A percentile compares a stretch with the other conserved stretches of the same genome.
These are phyloP conservation scores for Phragmatobia fuliginosa DNA, from an alignment of 2,888 invertebrate species.

Conservation along the genomic window DNA sequence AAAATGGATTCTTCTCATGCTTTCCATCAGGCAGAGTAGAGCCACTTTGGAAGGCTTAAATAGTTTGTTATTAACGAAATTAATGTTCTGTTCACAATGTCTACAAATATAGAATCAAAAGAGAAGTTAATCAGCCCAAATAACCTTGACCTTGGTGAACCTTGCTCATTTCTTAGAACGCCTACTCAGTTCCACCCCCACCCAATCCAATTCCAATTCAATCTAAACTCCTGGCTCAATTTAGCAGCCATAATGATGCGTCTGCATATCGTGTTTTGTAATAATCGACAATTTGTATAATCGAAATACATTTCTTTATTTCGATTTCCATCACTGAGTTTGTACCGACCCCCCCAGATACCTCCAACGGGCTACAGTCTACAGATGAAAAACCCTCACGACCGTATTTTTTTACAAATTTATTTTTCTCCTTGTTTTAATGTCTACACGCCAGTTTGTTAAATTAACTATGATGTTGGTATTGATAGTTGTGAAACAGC, in stretches of 20 bases:
- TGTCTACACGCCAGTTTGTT: no score
- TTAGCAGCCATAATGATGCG: neutral
- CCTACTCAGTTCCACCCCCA: neutral
- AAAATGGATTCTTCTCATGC: no score
- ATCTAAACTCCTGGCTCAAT: neutral
- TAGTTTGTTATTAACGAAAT: no score
- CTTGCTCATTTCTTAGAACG: neutral
- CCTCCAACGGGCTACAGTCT: neutral
- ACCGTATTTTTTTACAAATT: no score
- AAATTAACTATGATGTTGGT: no score
- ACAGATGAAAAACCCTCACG: neutral
- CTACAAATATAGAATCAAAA: neutral
- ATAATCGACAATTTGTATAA: neutral
- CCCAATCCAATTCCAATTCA: neutral
- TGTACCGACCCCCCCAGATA: neutral
- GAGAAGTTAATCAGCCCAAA: neutral
- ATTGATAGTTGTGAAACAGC: no score
- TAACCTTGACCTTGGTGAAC: neutral
- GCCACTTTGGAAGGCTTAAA: no score
- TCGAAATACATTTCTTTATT: neutral
- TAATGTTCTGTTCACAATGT: no score
- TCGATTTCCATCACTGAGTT: neutral
- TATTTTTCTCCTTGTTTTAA: no score
- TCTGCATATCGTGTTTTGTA: neutral
- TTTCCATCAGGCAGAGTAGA: no score